Base-by-base conservation (phyloP, 1,140 invertebrate species). In the Diuraphis noxia region DNA sequence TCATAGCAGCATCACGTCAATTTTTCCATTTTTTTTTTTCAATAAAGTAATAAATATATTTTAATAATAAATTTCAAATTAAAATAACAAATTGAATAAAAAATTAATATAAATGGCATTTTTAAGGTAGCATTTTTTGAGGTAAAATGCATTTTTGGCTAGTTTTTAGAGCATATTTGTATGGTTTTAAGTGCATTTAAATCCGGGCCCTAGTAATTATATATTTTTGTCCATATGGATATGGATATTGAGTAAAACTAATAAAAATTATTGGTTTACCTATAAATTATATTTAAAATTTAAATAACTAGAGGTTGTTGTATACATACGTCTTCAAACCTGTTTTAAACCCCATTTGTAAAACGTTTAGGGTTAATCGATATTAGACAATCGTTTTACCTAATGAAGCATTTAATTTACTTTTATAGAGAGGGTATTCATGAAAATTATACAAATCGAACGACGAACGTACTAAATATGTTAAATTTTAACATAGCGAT, bases 261-360 rank as follows among this genome's bases (percentile, higher is more conserved):
- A 88, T 88, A 49, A 88, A 88, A 88, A 88, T 19, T 34, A 63
- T 88, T 88, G 36, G 19, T 88, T 88, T 38, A n/a, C n/a, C n/a
- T n/a, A 87, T 87, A 87, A 88, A 88, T 88, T 36, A 30, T 88
- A 38, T 46, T 46, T 43, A 85, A 49, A 46, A 56, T 56, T 30
- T 72, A n/a, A 72, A 72, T 72, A 72, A 88, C n/a, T 86, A 49
- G n/a, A 49, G n/a, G n/a, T 52, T 2, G 34, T 23, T n/a, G 21
- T 46, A 34, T 46, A 34, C 21, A 79, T 36, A 36, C 17, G 23
- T 86, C 4, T 36, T 30, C 10, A 56, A 63, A 88, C 49, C 52
- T 21, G 86, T 88, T 88, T 85, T 25, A 34, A 49, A 36, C 84
- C 41, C 41, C 41, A n/a, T 43, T 17, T n/a, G 46, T 10, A 85